Conservation (phyloP, 2,888 invertebrate genomes). For the Scaptomyza cyrtandrae region DNA sequence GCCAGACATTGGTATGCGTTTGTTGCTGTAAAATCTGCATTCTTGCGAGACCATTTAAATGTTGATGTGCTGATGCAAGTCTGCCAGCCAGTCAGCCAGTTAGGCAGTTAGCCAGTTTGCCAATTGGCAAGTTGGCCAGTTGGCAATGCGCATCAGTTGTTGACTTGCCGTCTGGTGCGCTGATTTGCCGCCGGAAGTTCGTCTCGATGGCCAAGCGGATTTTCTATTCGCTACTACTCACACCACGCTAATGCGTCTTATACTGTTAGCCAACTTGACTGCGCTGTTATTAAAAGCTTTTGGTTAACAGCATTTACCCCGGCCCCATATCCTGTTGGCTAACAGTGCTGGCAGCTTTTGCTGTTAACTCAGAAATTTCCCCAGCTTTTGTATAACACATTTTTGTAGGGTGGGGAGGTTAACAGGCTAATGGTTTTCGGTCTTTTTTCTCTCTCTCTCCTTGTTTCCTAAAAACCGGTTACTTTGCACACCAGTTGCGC, state of each 20-base stretch:
- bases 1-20: conserved; percentile 61
- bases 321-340: conserved; percentile 51
- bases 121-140: conserved; percentile 14
- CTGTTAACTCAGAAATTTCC: conserved; percentile 52
- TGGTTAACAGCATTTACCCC: conserved; percentile 47
- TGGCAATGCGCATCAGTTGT: conserved; percentile 67
- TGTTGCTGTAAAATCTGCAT: conserved; percentile 76
- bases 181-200: conserved; percentile 79
- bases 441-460: conserved; percentile 14
- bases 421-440: neutral
- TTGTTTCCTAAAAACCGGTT: conserved; percentile 75
- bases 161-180: conserved; percentile 67
- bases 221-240: conserved; percentile 20
- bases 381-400: conserved; percentile 63
- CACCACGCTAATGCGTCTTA: conserved; percentile 38
- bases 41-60: conserved; percentile 72
- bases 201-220: conserved; percentile 28
- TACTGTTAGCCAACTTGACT: conserved; percentile 41
- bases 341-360: conserved; percentile 60
- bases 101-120: neutral
- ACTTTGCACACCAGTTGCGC: conserved; percentile 77
- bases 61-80: conserved; percentile 43
- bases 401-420: neutral
- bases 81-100: conserved; percentile 26
- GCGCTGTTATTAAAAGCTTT: conserved; percentile 62